Conservation (phyloP, 2,113 vertebrate genomes). For the Phalacrocorax carbo region DNA sequence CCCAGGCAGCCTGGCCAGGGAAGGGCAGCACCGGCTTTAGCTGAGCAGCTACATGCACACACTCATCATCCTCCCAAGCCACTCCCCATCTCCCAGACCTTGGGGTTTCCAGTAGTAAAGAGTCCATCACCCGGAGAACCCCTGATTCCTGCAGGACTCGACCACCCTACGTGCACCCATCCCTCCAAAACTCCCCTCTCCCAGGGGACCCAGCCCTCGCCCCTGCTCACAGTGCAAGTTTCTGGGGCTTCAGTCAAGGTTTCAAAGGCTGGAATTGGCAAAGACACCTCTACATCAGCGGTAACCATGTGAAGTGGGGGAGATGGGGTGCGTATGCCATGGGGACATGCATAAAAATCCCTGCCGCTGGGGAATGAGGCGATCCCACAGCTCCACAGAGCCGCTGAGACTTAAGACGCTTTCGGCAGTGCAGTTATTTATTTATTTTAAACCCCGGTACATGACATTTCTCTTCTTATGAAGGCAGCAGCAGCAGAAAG, state of each 20-base stretch:
- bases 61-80: neutral
- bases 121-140: neutral
- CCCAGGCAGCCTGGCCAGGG: neutral
- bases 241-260: neutral
- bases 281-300: neutral
- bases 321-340: neutral
- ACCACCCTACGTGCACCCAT: fast-evolving
- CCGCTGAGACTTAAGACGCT: neutral
- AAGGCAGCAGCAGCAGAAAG: conserved; percentile 43
- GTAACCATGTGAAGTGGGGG: neutral
- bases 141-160: neutral
- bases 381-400: neutral
- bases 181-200: neutral
- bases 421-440: neutral
- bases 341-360: neutral
- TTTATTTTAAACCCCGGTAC: conserved; percentile 36
- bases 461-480: conserved; percentile 52
- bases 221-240: neutral
- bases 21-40: neutral
- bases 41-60: fast-evolving
- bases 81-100: neutral
- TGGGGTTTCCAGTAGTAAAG: neutral
- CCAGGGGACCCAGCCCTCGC: neutral
- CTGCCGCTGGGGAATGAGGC: neutral
- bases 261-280: neutral